Evolutionary conservation across 1,140 invertebrate species (phyloP).

Genomic region (Ostrea edulis): DNA sequence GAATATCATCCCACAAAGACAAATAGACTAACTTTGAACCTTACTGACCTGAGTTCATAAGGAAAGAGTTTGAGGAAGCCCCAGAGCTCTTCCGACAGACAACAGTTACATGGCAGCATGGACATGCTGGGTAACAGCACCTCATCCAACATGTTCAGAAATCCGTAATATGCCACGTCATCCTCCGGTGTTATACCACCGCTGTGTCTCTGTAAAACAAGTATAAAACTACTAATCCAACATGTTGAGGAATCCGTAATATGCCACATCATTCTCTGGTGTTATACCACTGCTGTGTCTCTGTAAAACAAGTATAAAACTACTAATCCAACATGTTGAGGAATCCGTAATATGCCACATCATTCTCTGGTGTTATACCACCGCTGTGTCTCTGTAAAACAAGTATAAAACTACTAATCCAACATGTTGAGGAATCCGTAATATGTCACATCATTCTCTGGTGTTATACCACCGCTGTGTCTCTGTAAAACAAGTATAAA

Average conservation of each 20-base stretch:
- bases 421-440: slow-evolving; percentile 91
- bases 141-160: slow-evolving; percentile 92
- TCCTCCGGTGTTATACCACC: slow-evolving; percentile 64
- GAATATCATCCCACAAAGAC: no score
- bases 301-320: slow-evolving; percentile 79
- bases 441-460: slow-evolving; percentile 69
- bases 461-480: slow-evolving; percentile 59
- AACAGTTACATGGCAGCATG: slow-evolving; percentile 95
- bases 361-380: slow-evolving; percentile 63
- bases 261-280: slow-evolving; percentile 67
- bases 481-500: slow-evolving; percentile 59
- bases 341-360: slow-evolving; percentile 83
- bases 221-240: slow-evolving; percentile 88
- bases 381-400: slow-evolving; percentile 64
- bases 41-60: slow-evolving; percentile 89
- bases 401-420: slow-evolving; percentile 86
- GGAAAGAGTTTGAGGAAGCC: slow-evolving; percentile 93
- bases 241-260: slow-evolving; percentile 89
- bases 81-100: slow-evolving; percentile 97
- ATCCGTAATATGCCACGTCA: slow-evolving; percentile 81
- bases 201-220: slow-evolving; percentile 62
- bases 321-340: slow-evolving; percentile 92
- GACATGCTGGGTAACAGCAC: slow-evolving; percentile 93
- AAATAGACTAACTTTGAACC: no score
- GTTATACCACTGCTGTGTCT: slow-evolving; percentile 61